Base-by-base conservation (phyloP, 2,888 invertebrate genomes). In the Rotaria sp. region DNA sequence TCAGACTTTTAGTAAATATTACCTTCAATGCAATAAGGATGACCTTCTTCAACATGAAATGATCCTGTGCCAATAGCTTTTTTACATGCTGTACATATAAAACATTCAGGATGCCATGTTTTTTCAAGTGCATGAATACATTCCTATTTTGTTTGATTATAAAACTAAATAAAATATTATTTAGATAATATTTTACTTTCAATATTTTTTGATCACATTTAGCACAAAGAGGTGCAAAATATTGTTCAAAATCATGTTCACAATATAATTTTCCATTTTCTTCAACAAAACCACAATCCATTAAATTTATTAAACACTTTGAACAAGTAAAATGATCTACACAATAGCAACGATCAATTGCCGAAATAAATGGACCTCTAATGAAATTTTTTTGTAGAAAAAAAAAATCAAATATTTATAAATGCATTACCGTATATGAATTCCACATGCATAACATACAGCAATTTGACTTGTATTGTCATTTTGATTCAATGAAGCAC, bases 301-400 rank as follows among this genome's bases (percentile, higher is more conserved):
- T 95, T 88, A 97, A 93, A 55, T 94, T 94, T 89, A 96, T 94
- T 89, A 94, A 94, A 92, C 98, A 98, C 90, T 96, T 97, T 88
- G 95, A 95, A 92, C 99, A 99, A 89, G 95, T 94, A 92, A 99
- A 99, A 92, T 99, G 98, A 89, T 97, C 96, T 5, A 98, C 98
- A 91, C 99, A 99, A 97, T 97, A 99, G 89, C 96, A 96, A 91
- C 96, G 96, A 87, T 97, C 96, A 91, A 97, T 92, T 26, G 98
- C 98, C 87, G 96, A 95, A 89, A 99, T 96, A 92, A 98, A 99
- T 84, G 98, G 98, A 89, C 99, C 99, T 92, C 98, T 98, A 45
- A 13, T n/a, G 7, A 11, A 4, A 45, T 52, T 21, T 30, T 15
- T 67, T 21, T 30, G 0, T 30, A 67, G 35, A 21, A 35, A 55